Base-by-base conservation (phyloP, 2,113 vertebrate species). In the Perca fluviatilis region DNA sequence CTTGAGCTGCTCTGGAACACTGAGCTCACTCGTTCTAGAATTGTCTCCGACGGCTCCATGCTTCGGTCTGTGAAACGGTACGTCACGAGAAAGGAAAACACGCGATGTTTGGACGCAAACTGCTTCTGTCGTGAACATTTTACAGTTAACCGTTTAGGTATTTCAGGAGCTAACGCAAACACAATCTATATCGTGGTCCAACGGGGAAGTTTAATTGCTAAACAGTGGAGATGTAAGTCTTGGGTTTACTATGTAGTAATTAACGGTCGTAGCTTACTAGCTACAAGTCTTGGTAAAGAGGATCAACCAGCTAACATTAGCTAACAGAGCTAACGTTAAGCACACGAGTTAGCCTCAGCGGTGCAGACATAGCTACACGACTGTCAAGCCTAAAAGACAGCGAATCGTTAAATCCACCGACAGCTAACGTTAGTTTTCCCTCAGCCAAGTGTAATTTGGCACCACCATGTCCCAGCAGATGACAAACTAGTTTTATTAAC, bases 181-280 rank as follows among this genome's bases (percentile, higher is more conserved):
- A 2, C 23, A 53, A 25, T 19, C 25, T 21, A 56, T 64, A 66
- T 40, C 64, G 67, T 27, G 63, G 40, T 72, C 54, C 54, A n/a
- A 83, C 70, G 75, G 43, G 60, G 74, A 64, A 80, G 46, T 27
- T 60, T 53, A 65, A 49, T 60, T 74, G 64, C 50, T 64, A 79
- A 86, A 89, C 72, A 30, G 64, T 68, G n/a, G 87, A 82, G 23
- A 94, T 92, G 93, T 94, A 94, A 94, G 93, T 93, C 2, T 79
- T 73, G 18, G 4, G n/a, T 89, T 79, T 13, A 47, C 1, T 80
- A 16, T 36, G 13, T 23, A 21, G 43, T 13, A 10, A 47, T 14
- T 56, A 14, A 49, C n/a, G 4, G 6, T 60, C 3, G 53, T 62
- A 0, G 58, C 53, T 63, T 58, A 67, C 3, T 18, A 40, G 56